Conservation (phyloP, 1,140 invertebrate genomes). For the Heliconius hermathena region DNA sequence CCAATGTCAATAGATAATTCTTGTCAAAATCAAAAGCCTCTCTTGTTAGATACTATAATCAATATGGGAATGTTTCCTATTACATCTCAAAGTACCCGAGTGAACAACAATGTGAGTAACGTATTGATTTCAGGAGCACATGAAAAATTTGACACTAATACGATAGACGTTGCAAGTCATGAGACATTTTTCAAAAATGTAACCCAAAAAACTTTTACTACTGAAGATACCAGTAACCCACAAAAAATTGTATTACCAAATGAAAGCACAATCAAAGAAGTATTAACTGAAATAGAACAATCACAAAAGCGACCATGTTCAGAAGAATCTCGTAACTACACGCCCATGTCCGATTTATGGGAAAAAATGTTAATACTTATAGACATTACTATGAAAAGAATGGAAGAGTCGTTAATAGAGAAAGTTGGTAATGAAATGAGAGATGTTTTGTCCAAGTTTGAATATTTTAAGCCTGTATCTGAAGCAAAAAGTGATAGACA, state of each 20-base stretch:
- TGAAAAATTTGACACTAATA: background rate
- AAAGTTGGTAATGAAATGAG: conserved; percentile 58
- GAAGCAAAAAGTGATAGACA: background rate
- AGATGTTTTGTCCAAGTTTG: conserved; percentile 5
- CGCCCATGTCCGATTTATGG: conserved; percentile 53
- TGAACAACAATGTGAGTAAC: background rate
- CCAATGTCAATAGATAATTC: background rate
- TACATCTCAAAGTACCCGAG: background rate
- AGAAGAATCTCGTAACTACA: conserved; percentile 45
- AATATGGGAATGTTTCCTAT: conserved; percentile 26
- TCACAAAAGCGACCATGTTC: conserved; percentile 44
- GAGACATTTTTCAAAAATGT: conserved; percentile 45
- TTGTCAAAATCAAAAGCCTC: conserved; percentile 14
- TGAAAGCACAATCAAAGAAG: conserved; percentile 47
- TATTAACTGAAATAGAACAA: conserved; percentile 44
- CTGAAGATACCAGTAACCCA: conserved; percentile 23
- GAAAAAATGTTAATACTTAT: conserved; percentile 54
- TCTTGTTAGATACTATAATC: conserved; percentile 35
- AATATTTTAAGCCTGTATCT: background rate
- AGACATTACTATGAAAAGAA: conserved; percentile 56
- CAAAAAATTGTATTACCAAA: conserved; percentile 49
- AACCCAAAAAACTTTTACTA: conserved; percentile 44
- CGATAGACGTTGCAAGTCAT: background rate
- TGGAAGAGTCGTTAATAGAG: conserved; percentile 58
- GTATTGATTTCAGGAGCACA: background rate